Base-by-base conservation (phyloP, 2,797 vertebrate genomes). In the Hydrophis major region DNA sequence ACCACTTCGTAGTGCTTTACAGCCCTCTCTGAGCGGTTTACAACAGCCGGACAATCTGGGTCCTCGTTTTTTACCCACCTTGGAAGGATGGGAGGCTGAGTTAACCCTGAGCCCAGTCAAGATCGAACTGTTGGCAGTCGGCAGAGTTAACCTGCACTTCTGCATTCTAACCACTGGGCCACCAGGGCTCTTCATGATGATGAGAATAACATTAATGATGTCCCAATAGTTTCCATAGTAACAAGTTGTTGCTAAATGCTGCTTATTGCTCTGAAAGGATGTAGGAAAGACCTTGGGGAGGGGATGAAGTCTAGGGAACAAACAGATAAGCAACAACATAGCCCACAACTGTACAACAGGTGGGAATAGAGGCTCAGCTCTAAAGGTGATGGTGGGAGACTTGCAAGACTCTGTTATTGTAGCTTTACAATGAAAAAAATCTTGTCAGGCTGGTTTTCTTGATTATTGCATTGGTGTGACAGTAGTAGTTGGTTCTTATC, bases 401-500 rank as follows among this genome's bases (percentile, higher is more conserved):
- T 2, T 59, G 57, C 20, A 59, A 59, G 6, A 59, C 20, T 59
- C 57, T 59, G 57, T 59, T 7, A 57, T 18, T 57, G 56, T 57
- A 59, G 6, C 57, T 59, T 59, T 59, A 59, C 18, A 59, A 59
- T 22, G 57, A 59, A 20, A 20, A 20, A 20, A 20, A 20, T 1
- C 57, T 59, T 20, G 20, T 20, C 57, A 59, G 57, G 57, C 57
- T 59, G 57, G 5, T 5, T 59, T 59, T 59, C 57, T 59, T 59
- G 27, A 12, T 4, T 1, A 63, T 11, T 27, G 27, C 25, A 61
- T 4, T 10, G 60, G 8, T 0, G 25, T 11, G 27, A 10, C 0
- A 1, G 60, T 27, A 8, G 60, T 61, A 25, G 7, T 27, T 10
- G 60, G 25, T 3, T 6, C 20, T 25, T 59, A 18, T 61, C 59